Percentiles rank a stretch among this genome's conserved stretches.
Evolutionary conservation across 2,888 invertebrate species (phyloP).

Genomic region (Hemaris fuciformis): DNA sequence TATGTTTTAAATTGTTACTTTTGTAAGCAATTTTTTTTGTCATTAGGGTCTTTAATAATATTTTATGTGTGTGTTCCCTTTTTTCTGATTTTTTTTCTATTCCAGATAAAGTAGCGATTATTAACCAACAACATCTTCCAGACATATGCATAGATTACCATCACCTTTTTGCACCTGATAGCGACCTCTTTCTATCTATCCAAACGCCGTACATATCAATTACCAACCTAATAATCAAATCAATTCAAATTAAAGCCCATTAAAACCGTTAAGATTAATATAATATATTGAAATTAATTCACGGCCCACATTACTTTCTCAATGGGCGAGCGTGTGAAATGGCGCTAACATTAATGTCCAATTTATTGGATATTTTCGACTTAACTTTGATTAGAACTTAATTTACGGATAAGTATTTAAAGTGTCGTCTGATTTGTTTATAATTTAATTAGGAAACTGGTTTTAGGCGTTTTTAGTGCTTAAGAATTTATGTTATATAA

Average conservation of each 20-base stretch:
- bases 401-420: slow-evolving; percentile 5
- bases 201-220: background rate
- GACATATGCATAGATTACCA: too few species aligned
- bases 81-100: too few species aligned
- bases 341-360: slow-evolving; percentile 2
- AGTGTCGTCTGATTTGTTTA: slow-evolving; percentile 2
- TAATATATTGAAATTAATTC: slow-evolving; percentile 5
- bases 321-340: slow-evolving; percentile 6
- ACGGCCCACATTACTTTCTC: background rate
- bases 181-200: background rate
- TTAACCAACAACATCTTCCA: too few species aligned
- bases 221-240: background rate
- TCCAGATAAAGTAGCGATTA: background rate
- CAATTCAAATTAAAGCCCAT: background rate
- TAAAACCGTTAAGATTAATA: background rate
- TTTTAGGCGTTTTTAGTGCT: background rate
- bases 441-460: slow-evolving; percentile 1
- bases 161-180: background rate
- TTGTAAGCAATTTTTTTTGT: too few species aligned
- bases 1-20: too few species aligned
- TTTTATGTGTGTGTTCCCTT: too few species aligned
- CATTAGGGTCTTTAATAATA: too few species aligned
- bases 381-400: background rate
- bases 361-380: background rate
- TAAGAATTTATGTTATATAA: too few species aligned